Conservation (phyloP, 2,888 invertebrate genomes). For the Ditula angustiorana region DNA sequence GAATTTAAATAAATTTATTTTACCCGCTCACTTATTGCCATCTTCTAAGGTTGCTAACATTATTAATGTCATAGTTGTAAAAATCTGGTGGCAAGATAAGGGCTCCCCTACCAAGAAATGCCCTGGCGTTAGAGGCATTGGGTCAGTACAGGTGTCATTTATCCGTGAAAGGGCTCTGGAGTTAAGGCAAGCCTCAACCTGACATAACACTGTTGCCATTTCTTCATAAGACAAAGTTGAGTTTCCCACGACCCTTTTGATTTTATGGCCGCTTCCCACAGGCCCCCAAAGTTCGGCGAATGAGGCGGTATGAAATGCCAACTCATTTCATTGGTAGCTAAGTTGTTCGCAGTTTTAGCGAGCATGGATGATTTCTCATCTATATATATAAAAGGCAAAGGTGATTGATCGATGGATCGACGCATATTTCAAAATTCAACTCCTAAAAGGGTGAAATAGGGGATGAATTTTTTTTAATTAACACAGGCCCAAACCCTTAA, state of each 20-base stretch:
- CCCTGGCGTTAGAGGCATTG: neutral
- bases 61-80: no score
- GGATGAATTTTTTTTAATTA: no score
- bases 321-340: neutral
- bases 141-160: neutral
- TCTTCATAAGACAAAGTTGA: neutral
- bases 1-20: no score
- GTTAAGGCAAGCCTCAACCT: constrained; percentile 11
- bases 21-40: no score
- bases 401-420: no score
- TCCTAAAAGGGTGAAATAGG: no score
- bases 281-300: neutral
- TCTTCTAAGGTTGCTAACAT: no score
- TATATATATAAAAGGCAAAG: no score
- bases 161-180: neutral
- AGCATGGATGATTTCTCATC: neutral
- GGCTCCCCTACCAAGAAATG: neutral
- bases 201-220: neutral
- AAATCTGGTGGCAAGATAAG: no score
- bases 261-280: no score
- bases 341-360: neutral
- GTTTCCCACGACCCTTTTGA: neutral
- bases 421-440: no score
- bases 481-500: no score
- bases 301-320: neutral